Evolutionary conservation across 2,797 vertebrate species (phyloP), one percentile per base, ranked within the genome.

Genomic region (Dicrostonyx torquatus): DNA sequence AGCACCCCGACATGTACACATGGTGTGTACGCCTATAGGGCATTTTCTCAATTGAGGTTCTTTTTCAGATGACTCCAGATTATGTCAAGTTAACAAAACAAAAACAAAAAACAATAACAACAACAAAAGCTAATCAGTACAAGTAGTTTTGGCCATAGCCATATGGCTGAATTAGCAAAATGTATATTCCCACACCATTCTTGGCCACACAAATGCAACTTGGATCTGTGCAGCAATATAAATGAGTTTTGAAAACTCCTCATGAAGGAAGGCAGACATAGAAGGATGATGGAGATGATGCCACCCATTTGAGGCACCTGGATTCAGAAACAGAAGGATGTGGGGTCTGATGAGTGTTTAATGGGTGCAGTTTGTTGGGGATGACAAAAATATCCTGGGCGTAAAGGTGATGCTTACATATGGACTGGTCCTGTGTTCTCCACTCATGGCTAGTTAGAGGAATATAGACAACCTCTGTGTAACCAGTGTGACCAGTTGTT

Each of bases 111-210:
- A 58, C 8, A 58, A 78, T 2, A 62, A n/a, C 3, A 43, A 82
- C 53, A 20, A 12, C 62, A 29, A 78, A 53, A 53, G 18, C 82
- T 84, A 34, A 24, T 48, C 29, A n/a, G 62, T 84, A 48, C 43
- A 13, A 40, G 11, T 31, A 1, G 0, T 80, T 43, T 5, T 1
- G 40, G 2, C 18, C 31, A 1, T n/a, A 1, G 0, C 0, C 31
- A 14, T 70, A 1, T 0, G 53, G 7, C 1, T 4, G 4, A 79
- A 12, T 15, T 11, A 18, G 1, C n/a, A 20, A 4, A 1, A 2
- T 2, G 12, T 3, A 0, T 20, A 6, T 3, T 29, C 85, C 1
- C 6, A 0, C 2, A 0, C 0, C 29, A 1, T 15, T 26, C 1
- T n/a, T 14, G 20, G n/a, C 79, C 2, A 0, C 29, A 9, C 45